Conservation (phyloP, 2,888 invertebrate genomes). For the Lepetodrilus schrolli region DNA sequence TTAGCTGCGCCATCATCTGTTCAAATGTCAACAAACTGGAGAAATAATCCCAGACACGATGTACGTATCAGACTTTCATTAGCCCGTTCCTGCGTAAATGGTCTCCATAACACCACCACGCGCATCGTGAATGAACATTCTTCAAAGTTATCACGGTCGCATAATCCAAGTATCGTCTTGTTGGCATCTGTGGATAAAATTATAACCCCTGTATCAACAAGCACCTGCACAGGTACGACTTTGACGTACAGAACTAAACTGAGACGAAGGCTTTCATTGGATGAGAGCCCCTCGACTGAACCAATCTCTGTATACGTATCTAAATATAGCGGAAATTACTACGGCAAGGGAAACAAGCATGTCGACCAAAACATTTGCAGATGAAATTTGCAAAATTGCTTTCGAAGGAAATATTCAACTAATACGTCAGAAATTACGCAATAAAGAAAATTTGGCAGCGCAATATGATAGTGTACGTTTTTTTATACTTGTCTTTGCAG, state of each 20-base stretch:
- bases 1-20: not conserved
- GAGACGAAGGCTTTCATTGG: not conserved
- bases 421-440: no score
- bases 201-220: not conserved
- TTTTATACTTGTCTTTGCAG: no score
- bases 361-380: no score
- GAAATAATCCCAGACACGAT: no score
- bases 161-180: not conserved
- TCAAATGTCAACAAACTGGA: slow-evolving; percentile 11
- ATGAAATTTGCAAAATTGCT: no score
- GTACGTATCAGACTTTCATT: not conserved
- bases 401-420: no score
- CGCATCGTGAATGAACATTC: not conserved
- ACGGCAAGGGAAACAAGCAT: no score
- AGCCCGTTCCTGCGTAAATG: not conserved
- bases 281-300: no score
- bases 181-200: not conserved
- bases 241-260: not conserved
- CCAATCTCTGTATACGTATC: no score
- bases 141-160: not conserved
- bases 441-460: no score
- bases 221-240: slow-evolving; percentile 13
- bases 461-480: no score
- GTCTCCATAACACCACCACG: not conserved
- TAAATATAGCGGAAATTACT: no score